These are phyloP conservation scores for Austrofundulus limnaeus DNA, from an alignment of 2,113 vertebrate species.

Conservation along the genomic window DNA sequence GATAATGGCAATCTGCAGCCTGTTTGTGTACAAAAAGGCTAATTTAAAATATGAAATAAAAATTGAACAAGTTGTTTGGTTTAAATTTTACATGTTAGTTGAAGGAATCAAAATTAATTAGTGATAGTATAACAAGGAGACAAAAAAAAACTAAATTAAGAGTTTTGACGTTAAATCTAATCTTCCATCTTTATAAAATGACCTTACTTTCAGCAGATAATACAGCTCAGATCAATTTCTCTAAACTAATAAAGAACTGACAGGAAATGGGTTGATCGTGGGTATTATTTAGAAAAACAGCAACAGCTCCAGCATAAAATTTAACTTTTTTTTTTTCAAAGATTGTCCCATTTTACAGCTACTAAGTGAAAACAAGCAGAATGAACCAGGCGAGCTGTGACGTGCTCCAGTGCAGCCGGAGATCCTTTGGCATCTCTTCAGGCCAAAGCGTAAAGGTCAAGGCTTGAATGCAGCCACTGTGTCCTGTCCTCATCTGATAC, in stretches of 20 bases:
- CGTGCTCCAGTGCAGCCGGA: background rate
- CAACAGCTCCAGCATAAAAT: background rate
- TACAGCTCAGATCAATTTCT: background rate
- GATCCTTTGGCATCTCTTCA: constrained; percentile 12
- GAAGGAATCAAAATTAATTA: too few species aligned
- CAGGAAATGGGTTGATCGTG: background rate
- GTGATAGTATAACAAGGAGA: too few species aligned
- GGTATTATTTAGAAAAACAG: background rate
- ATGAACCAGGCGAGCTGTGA: background rate
- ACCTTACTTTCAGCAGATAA: too few species aligned
- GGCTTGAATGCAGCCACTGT: constrained; percentile 12
- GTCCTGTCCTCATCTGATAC: background rate
- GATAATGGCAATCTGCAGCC: too few species aligned
- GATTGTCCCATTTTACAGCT: background rate
- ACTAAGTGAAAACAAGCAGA: background rate
- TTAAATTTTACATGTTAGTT: too few species aligned
- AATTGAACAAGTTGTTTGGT: too few species aligned
- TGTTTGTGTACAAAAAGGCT: too few species aligned
- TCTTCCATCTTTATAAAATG: too few species aligned
- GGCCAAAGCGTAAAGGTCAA: constrained; percentile 19
- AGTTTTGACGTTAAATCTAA: too few species aligned
- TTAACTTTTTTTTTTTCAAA: background rate
- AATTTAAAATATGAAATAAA: too few species aligned
- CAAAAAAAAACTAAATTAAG: too few species aligned
- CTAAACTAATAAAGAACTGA: background rate